Conservation (phyloP, 2,113 vertebrate genomes). For the Oceanodroma tethys region DNA sequence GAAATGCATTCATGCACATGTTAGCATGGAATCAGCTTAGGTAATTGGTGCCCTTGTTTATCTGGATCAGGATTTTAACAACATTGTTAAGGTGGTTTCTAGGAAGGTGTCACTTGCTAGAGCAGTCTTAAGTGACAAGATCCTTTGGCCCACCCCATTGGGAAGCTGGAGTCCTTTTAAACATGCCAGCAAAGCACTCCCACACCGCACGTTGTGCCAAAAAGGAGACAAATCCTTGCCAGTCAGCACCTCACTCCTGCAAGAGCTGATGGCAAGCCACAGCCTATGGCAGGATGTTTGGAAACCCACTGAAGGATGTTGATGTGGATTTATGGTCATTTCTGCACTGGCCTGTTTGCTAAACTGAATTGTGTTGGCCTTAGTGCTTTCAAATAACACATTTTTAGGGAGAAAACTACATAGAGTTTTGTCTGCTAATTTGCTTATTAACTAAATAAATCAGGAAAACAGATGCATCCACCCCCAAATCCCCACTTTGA, state of each 20-base stretch:
- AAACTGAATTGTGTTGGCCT: background rate
- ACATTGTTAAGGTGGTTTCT: background rate
- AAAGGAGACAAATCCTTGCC: background rate
- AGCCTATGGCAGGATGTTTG: background rate
- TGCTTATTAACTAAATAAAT: background rate
- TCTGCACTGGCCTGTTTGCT: background rate
- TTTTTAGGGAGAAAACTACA: background rate
- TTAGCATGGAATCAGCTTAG: background rate
- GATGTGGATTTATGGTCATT: background rate
- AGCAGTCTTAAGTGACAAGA: background rate
- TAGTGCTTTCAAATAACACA: background rate
- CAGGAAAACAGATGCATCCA: background rate
- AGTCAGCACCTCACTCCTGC: background rate
- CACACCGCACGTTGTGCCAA: fast-evolving
- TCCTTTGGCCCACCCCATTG: background rate
- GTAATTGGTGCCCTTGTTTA: background rate
- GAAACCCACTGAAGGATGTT: background rate
- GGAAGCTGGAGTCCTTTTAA: background rate
- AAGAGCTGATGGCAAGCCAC: background rate
- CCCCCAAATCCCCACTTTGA: background rate
- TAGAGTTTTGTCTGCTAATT: background rate
- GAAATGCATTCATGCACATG: background rate
- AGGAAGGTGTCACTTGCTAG: conserved; percentile 8
- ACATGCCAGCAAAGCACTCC: background rate
- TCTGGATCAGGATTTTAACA: conserved; percentile 1